These are phyloP conservation scores for Vicugna pacos DNA, from an alignment of 2,113 vertebrate genomes.

Conservation along the genomic window DNA sequence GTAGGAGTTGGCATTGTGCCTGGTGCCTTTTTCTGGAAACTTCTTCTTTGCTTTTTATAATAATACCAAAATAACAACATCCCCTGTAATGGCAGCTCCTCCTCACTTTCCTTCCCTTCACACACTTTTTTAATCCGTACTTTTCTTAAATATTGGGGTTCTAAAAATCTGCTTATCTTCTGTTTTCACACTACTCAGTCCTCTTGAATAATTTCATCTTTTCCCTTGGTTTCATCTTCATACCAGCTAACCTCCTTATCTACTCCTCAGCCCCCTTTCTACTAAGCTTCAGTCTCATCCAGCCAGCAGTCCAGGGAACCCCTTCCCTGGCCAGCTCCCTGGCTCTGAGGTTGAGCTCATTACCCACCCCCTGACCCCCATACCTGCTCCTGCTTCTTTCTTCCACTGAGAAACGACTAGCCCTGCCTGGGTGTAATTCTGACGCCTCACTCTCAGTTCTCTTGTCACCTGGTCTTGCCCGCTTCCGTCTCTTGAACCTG, in stretches of 20 bases:
- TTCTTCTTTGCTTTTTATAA: not conserved
- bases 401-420: not conserved
- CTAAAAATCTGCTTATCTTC: not conserved
- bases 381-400: not conserved
- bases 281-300: no score
- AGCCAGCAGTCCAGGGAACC: accelerated
- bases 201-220: not conserved
- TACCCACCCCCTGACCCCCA: accelerated
- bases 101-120: not conserved
- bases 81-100: not conserved
- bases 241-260: not conserved
- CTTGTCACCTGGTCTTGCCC: not conserved
- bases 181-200: not conserved
- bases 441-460: not conserved
- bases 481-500: not conserved
- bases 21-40: not conserved
- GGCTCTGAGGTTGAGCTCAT: not conserved
- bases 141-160: not conserved
- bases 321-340: no score
- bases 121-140: not conserved
- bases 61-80: not conserved
- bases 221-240: not conserved
- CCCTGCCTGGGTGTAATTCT: no score
- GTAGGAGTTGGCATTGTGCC: accelerated
- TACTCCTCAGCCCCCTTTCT: accelerated